phyloP scores from a whole-genome alignment of 2,888 invertebrate genomes.

The Agrotis ipsilon region DNA sequence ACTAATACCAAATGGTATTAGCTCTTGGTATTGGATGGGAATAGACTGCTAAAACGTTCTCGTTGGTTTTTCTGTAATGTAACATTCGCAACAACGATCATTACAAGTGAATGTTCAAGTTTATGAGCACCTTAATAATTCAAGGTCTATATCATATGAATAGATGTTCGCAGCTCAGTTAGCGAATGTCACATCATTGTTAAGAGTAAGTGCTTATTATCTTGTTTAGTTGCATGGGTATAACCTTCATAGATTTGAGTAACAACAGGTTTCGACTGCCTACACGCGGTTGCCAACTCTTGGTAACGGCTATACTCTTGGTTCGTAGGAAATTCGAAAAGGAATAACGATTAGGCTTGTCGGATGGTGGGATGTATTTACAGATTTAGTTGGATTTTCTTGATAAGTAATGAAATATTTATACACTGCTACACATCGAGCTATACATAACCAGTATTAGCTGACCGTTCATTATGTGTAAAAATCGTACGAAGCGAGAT shows the following conservation, averaged over 20 bases:
- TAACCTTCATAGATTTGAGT: conserved; percentile 56
- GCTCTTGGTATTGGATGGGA: too few relatives aligned
- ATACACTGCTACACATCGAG: too few relatives aligned
- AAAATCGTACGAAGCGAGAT: too few relatives aligned
- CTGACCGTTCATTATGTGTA: too few relatives aligned
- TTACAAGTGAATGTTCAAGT: too few relatives aligned
- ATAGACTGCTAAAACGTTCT: too few relatives aligned
- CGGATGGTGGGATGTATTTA: not conserved
- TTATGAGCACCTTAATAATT: not conserved
- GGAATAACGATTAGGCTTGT: conserved; percentile 2
- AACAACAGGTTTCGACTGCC: conserved; percentile 46
- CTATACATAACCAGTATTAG: too few relatives aligned
- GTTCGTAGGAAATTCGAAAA: not conserved
- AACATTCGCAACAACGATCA: too few relatives aligned
- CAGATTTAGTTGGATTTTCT: not conserved
- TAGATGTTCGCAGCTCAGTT: conserved; percentile 38
- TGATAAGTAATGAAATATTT: not conserved
- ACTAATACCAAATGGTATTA: too few relatives aligned
- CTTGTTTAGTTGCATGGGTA: conserved; percentile 33
- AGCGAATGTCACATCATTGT: conserved; percentile 57
- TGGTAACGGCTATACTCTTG: not conserved
- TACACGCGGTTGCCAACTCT: conserved; percentile 30
- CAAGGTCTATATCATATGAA: conserved; percentile 49
- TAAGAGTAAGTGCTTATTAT: conserved; percentile 28
- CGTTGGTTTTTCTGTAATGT: too few relatives aligned